Evolutionary conservation across 2,888 invertebrate genomes (phyloP).

Genomic region (Pegoplata infirma): DNA sequence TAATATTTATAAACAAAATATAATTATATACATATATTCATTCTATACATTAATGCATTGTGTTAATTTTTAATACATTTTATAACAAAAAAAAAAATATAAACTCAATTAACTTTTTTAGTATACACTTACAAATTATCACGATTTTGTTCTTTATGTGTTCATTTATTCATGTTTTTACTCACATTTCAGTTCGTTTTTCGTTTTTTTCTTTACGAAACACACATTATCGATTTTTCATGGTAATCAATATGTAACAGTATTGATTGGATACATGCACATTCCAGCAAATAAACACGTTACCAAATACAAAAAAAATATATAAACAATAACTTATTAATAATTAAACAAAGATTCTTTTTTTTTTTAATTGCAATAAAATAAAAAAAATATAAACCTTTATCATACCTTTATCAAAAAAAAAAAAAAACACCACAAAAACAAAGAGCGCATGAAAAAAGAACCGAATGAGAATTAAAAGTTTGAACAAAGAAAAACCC

Average conservation of each 20-base stretch:
- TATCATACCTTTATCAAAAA: conserved; percentile 15
- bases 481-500: conserved; percentile 57
- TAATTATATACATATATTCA: too few relatives aligned
- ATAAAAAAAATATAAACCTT: conserved; percentile 4
- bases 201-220: neutral
- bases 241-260: too few relatives aligned
- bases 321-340: too few relatives aligned
- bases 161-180: neutral
- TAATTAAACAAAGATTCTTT: too few relatives aligned
- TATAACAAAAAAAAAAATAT: too few relatives aligned
- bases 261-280: too few relatives aligned
- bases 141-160: neutral
- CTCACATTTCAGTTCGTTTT: neutral
- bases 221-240: neutral
- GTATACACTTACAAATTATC: neutral
- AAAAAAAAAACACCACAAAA: conserved; percentile 44
- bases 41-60: too few relatives aligned
- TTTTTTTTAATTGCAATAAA: conserved; percentile 16
- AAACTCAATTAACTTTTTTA: too few relatives aligned
- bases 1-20: neutral
- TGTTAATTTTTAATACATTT: too few relatives aligned
- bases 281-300: too few relatives aligned
- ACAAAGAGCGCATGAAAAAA: conserved; percentile 54
- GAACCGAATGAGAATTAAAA: conserved; percentile 46
- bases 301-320: too few relatives aligned